phyloP scores from a whole-genome alignment of 2,797 vertebrate genomes.

The Megaceryle alcyon region DNA sequence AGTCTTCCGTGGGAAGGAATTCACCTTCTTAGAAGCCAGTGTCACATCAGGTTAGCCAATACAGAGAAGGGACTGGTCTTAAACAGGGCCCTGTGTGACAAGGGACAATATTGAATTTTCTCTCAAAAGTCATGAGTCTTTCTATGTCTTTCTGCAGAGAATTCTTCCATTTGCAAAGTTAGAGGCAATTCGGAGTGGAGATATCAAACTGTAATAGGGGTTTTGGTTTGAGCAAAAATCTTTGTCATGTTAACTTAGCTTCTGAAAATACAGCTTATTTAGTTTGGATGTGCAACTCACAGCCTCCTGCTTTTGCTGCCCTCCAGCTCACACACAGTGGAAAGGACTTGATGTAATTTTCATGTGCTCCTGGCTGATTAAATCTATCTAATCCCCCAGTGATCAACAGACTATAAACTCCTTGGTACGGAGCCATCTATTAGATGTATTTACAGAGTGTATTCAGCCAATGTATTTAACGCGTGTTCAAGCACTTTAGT shows the following conservation, averaged over 20 bases:
- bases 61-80: background rate
- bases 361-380: background rate
- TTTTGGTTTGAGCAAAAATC: background rate
- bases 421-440: too few relatives aligned
- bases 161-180: background rate
- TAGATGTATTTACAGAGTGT: too few relatives aligned
- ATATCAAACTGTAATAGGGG: background rate
- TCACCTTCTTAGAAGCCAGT: background rate
- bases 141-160: background rate
- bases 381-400: too few relatives aligned
- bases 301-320: background rate
- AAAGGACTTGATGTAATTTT: background rate
- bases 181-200: background rate
- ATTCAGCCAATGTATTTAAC: too few relatives aligned
- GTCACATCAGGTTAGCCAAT: background rate
- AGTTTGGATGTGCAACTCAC: background rate
- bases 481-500: too few relatives aligned
- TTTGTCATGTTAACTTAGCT: background rate
- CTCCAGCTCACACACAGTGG: background rate
- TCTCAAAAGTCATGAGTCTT: background rate
- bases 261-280: background rate
- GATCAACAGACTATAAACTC: too few relatives aligned
- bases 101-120: background rate
- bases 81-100: background rate
- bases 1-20: background rate